phyloP scores from a whole-genome alignment of 2,888 invertebrate genomes.

The Temnothorax rugatulus region DNA sequence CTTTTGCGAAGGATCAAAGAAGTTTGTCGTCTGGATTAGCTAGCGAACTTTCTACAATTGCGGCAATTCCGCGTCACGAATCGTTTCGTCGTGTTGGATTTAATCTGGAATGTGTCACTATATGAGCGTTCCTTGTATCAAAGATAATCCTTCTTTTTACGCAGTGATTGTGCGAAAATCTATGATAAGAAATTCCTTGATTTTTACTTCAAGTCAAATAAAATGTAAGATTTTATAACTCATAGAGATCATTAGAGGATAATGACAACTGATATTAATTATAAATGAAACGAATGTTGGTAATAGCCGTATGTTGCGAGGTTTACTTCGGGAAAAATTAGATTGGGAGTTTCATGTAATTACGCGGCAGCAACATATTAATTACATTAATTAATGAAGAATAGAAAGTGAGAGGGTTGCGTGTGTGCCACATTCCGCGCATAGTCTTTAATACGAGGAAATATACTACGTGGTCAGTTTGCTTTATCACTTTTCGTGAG shows the following conservation, averaged over 20 bases:
- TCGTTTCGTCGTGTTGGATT: conserved; percentile 22
- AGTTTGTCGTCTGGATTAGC: background rate
- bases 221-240: conserved; percentile 8
- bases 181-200: background rate
- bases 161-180: background rate
- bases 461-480: conserved; percentile 1
- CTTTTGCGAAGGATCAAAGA: conserved; percentile 25
- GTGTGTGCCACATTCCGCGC: background rate
- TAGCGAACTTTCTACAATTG: conserved; percentile 40
- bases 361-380: background rate
- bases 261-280: conserved; percentile 1
- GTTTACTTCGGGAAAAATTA: background rate
- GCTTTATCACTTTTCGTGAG: conserved; percentile 1
- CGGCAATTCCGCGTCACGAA: conserved; percentile 17
- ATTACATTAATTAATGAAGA: conserved; percentile 19
- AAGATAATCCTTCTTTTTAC: background rate
- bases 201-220: background rate
- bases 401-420: conserved; percentile 21
- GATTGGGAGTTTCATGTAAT: background rate
- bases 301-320: background rate
- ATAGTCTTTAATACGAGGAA: background rate
- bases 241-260: background rate
- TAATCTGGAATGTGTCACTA: background rate
- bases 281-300: background rate
- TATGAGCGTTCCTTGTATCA: background rate